phyloP scores from a whole-genome alignment of 2,113 vertebrate genomes.

The Smithornis capensis region DNA sequence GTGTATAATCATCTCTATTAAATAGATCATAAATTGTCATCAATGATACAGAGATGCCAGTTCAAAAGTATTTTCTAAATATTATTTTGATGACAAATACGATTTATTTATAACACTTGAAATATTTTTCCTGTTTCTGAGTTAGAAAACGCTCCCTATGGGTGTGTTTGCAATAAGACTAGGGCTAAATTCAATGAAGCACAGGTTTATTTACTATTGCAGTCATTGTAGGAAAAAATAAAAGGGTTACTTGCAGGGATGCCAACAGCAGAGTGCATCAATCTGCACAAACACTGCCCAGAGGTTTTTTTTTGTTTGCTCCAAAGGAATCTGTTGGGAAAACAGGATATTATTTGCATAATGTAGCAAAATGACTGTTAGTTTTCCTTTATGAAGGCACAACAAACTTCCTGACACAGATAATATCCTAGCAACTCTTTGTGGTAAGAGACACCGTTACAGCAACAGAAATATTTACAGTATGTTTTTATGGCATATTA shows the following conservation, averaged over 20 bases:
- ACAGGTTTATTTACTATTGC: background rate
- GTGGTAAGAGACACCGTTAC: constrained; percentile 16
- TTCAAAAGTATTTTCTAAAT: background rate
- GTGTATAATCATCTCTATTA: background rate
- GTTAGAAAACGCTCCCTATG: background rate
- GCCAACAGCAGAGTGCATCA: background rate
- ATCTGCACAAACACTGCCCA: background rate
- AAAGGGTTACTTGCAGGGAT: background rate
- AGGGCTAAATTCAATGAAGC: background rate
- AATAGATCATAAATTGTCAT: background rate
- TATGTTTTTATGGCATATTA: constrained; percentile 37
- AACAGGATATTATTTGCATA: constrained; percentile 28
- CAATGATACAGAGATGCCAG: background rate
- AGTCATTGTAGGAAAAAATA: background rate
- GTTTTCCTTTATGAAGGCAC: constrained; percentile 37
- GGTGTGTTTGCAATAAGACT: background rate
- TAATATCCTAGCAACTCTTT: constrained; percentile 68
- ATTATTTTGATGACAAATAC: background rate
- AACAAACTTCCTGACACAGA: constrained; percentile 51
- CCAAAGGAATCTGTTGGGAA: constrained; percentile 2
- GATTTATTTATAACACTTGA: background rate
- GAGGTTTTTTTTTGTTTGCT: background rate
- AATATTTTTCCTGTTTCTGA: background rate
- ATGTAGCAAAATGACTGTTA: constrained; percentile 23
- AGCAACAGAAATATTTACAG: constrained; percentile 62